A percentile compares a stretch with the other conserved stretches of the same genome.
These are phyloP conservation scores for Scolopax rusticola DNA, from an alignment of 2,797 vertebrate species.

Conservation along the genomic window DNA sequence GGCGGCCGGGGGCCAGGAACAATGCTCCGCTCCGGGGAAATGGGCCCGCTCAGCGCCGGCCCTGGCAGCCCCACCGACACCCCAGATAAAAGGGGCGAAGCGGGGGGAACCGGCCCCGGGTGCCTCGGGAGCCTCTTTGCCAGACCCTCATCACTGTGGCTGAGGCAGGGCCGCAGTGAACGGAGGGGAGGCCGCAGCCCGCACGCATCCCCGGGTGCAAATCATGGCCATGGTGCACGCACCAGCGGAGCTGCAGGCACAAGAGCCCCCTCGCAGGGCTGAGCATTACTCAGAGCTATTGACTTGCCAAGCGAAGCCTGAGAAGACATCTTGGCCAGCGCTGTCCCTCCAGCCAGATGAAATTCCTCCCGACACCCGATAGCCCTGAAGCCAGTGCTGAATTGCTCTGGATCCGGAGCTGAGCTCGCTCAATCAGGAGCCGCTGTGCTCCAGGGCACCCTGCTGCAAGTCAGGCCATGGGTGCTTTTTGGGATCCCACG, in stretches of 20 bases:
- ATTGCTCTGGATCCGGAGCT: neutral
- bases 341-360: constrained; percentile 35
- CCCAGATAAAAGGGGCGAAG: constrained; percentile 70
- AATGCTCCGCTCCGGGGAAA: constrained; percentile 84
- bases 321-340: constrained; percentile 34
- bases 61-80: constrained; percentile 60
- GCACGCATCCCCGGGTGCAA: neutral
- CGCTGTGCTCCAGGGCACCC: neutral
- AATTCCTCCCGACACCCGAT: constrained; percentile 31
- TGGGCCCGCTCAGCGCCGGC: constrained; percentile 76
- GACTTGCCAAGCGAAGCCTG: neutral
- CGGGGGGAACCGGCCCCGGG: neutral
- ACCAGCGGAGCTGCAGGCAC: neutral
- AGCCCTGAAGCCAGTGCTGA: constrained; percentile 24
- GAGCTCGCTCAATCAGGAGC: neutral
- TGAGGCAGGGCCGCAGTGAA: neutral
- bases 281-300: neutral
- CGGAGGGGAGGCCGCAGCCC: neutral
- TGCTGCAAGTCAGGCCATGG: fast-evolving
- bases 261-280: neutral
- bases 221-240: neutral
- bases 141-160: neutral
- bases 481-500: neutral
- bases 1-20: constrained; percentile 80
- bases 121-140: neutral